These are phyloP conservation scores for Otolemur garnettii DNA, from an alignment of 2,113 vertebrate genomes.

Conservation along the genomic window DNA sequence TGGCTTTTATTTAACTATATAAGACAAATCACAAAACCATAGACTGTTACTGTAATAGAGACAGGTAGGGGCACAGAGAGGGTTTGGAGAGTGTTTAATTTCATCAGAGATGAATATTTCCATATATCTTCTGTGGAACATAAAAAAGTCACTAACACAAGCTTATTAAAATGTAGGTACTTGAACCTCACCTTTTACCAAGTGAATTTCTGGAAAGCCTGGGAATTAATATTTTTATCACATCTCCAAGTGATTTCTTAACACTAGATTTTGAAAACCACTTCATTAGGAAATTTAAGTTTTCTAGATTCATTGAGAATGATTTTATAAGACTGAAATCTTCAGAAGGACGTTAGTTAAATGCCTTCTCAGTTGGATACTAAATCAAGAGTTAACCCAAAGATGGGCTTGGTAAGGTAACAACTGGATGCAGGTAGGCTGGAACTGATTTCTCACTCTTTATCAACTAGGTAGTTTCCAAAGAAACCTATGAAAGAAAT, in stretches of 20 bases:
- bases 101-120: conserved; percentile 13
- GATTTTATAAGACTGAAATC: neutral
- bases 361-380: neutral
- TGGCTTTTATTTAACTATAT: conserved; percentile 52
- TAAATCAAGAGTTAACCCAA: conserved; percentile 54
- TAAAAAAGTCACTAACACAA: neutral
- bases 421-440: neutral
- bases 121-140: neutral
- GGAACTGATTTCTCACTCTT: conserved; percentile 51
- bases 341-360: conserved; percentile 7
- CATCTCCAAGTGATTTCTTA: neutral
- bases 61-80: neutral
- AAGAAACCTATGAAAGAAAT: conserved; percentile 37
- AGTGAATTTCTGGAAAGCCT: conserved; percentile 40
- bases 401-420: neutral
- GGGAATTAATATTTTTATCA: neutral
- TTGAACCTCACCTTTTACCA: neutral
- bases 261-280: conserved; percentile 36
- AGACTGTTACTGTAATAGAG: neutral
- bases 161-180: conserved; percentile 54
- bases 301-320: conserved; percentile 42
- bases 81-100: neutral
- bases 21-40: conserved; percentile 52
- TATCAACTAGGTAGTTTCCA: conserved; percentile 37
- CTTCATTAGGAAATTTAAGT: conserved; percentile 9